Percentiles rank a stretch among this genome's conserved stretches.
Evolutionary conservation across 2,797 vertebrate species (phyloP).

Genomic region (Falco naumanni): DNA sequence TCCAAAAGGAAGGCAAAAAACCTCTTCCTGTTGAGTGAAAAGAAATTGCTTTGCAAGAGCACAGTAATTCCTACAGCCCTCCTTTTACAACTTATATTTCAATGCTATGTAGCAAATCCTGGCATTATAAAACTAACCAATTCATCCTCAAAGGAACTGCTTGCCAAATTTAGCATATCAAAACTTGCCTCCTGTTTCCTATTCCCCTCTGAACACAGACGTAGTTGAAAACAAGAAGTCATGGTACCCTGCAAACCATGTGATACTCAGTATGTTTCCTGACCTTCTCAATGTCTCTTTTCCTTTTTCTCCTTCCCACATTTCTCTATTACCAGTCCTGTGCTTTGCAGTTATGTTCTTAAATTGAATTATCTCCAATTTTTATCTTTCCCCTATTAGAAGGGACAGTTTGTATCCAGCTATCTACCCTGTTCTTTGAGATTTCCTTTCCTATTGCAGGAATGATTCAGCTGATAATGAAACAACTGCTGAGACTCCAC

Average conservation of each 20-base stretch:
- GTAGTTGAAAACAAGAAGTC: not conserved
- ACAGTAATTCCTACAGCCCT: not conserved
- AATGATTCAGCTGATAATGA: not conserved
- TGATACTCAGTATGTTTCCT: not conserved
- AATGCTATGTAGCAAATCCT: not conserved
- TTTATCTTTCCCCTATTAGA: not conserved
- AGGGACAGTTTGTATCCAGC: not conserved
- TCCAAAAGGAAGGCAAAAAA: not conserved
- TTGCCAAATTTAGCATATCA: not conserved
- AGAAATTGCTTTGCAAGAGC: not conserved
- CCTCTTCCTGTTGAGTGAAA: not conserved
- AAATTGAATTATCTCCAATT: not conserved
- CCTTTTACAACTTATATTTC: not conserved
- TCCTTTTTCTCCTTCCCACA: not conserved
- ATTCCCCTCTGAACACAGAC: not conserved
- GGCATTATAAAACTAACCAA: not conserved
- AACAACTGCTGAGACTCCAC: not conserved
- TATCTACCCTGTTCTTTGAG: not conserved
- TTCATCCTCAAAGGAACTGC: not conserved
- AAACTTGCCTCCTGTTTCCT: not conserved
- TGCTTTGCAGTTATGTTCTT: not conserved
- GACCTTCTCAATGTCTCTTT: not conserved
- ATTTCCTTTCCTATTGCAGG: not conserved
- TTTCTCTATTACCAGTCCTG: not conserved
- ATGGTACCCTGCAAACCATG: not conserved